phyloP scores from a whole-genome alignment of 92 coral and sea anemone species.

The Metridium senile region DNA sequence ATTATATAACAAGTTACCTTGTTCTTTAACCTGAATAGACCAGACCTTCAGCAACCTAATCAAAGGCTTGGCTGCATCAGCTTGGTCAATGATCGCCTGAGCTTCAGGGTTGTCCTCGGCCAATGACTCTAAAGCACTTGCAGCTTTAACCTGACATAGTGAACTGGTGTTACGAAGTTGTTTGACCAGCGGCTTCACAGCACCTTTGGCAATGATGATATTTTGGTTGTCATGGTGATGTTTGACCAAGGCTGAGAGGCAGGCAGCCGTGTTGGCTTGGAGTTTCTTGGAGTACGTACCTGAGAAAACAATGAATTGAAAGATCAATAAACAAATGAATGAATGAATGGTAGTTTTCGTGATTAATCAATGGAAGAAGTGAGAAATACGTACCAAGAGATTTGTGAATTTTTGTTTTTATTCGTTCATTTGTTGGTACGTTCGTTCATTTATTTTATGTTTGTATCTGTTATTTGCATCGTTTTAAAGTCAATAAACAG shows the following conservation, averaged over 20 bases:
- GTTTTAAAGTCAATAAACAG: too few species aligned
- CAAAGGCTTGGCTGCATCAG: slow-evolving; percentile 92
- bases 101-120: slow-evolving; percentile 87
- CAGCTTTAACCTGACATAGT: slow-evolving; percentile 98
- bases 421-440: too few species aligned
- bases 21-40: slow-evolving; percentile 96
- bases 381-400: too few species aligned
- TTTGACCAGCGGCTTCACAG: slow-evolving; percentile 81
- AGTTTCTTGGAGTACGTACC: slow-evolving; percentile 92
- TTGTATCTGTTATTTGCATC: too few species aligned
- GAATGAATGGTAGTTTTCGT: too few species aligned
- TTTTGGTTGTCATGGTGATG: slow-evolving; percentile 85
- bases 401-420: too few species aligned
- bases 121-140: slow-evolving; percentile 89
- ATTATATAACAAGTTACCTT: too few species aligned
- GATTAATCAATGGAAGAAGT: too few species aligned
- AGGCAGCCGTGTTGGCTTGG: slow-evolving; percentile 96
- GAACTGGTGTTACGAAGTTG: slow-evolving; percentile 77
- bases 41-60: slow-evolving; percentile 93
- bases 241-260: slow-evolving; percentile 83
- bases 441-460: too few species aligned
- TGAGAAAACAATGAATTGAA: too few species aligned
- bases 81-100: slow-evolving; percentile 85
- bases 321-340: too few species aligned
- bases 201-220: slow-evolving; percentile 80